Evolutionary conservation across 2,113 vertebrate species (phyloP).

Genomic region (Dunckerocampus dactyliophorus): DNA sequence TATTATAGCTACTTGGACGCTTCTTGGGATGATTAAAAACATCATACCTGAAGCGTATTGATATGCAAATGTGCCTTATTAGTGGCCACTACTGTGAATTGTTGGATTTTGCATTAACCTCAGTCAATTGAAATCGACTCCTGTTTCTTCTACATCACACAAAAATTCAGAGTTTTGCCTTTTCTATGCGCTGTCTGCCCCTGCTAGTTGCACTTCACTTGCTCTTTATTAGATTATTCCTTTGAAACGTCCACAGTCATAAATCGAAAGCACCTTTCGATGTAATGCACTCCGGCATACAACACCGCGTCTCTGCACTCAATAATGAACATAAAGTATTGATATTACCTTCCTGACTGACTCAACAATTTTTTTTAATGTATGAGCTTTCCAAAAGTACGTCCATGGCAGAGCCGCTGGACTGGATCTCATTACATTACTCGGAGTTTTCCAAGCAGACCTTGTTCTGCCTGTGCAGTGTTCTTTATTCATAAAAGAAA

Average conservation of each 20-base stretch:
- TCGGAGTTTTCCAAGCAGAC: neutral
- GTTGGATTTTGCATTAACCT: neutral
- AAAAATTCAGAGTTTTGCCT: neutral
- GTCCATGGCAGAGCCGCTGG: too few relatives aligned
- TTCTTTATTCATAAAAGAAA: neutral
- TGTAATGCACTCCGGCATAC: conserved; percentile 6
- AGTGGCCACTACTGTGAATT: neutral
- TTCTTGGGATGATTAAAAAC: conserved; percentile 5
- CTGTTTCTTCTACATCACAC: neutral
- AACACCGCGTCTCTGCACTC: neutral
- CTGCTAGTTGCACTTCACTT: neutral
- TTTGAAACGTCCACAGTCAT: conserved; percentile 11
- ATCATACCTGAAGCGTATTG: neutral
- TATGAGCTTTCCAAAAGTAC: neutral
- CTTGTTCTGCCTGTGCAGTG: neutral
- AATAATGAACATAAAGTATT: conserved; percentile 13
- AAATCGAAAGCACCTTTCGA: conserved; percentile 9
- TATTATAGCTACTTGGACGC: conserved; percentile 9
- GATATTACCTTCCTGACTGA: conserved; percentile 12
- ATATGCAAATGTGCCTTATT: neutral
- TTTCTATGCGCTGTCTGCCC: neutral
- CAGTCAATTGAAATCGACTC: neutral
- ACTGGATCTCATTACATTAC: conserved; percentile 5
- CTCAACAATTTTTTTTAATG: neutral
- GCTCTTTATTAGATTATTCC: conserved; percentile 14